Percentiles rank a stretch among this genome's conserved stretches.
Evolutionary conservation across 2,113 vertebrate species (phyloP).

Genomic region (Monopterus albus): DNA sequence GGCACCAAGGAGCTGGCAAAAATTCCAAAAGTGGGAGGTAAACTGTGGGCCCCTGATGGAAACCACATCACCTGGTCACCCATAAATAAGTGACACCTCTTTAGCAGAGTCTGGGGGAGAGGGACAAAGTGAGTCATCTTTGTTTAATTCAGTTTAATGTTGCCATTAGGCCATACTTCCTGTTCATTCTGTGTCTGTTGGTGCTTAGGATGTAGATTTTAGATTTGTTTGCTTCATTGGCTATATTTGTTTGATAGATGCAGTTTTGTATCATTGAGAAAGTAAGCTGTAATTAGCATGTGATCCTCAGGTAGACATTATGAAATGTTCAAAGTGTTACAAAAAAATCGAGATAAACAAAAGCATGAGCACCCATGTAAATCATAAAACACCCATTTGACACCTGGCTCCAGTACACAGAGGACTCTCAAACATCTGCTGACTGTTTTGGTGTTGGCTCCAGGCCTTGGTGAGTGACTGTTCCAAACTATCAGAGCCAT

Average conservation of each 20-base stretch:
- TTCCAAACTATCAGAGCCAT: slow-evolving; percentile 51
- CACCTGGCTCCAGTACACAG: not conserved
- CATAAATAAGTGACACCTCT: too few species aligned
- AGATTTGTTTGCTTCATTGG: not conserved
- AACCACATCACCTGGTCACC: too few species aligned
- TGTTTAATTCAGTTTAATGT: not conserved
- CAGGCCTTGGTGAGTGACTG: slow-evolving; percentile 41
- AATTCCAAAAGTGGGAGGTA: too few species aligned
- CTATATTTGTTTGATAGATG: not conserved
- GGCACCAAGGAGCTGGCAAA: too few species aligned
- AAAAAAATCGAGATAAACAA: not conserved
- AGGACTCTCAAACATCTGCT: slow-evolving; percentile 54
- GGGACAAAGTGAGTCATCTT: too few species aligned
- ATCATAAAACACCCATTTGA: slow-evolving; percentile 18
- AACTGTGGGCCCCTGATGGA: too few species aligned
- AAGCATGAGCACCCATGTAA: not conserved
- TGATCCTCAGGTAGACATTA: too few species aligned
- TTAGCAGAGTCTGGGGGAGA: too few species aligned
- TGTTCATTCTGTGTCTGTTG: not conserved
- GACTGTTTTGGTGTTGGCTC: slow-evolving; percentile 27
- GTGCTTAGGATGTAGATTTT: not conserved
- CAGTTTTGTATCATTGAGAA: too few species aligned
- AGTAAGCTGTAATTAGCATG: too few species aligned
- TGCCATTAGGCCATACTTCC: not conserved
- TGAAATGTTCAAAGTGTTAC: too few species aligned